Evolutionary conservation across 2,113 vertebrate species (phyloP).

Genomic region (Ochotona curzoniae): DNA sequence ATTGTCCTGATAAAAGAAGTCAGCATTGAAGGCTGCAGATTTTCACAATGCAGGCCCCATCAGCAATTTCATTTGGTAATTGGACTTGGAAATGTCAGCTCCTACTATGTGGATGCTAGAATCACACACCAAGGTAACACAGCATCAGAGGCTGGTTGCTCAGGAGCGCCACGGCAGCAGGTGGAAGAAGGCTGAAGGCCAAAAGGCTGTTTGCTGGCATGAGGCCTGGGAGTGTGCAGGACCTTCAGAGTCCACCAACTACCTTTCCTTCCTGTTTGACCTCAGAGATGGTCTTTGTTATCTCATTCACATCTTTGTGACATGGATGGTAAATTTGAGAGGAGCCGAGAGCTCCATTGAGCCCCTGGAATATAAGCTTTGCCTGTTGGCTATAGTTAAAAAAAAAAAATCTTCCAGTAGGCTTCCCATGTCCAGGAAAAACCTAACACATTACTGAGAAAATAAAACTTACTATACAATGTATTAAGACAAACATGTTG

Average conservation of each 20-base stretch:
- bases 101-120: not conserved
- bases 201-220: not conserved
- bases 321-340: not conserved
- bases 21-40: too few relatives aligned
- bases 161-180: not conserved
- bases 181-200: not conserved
- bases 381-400: not conserved
- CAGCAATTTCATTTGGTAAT: not conserved
- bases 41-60: too few relatives aligned
- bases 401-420: not conserved
- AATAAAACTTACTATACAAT: not conserved
- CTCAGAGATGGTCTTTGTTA: not conserved
- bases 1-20: too few relatives aligned
- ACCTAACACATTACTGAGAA: not conserved
- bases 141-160: not conserved
- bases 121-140: not conserved
- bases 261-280: not conserved
- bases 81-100: not conserved
- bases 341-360: not conserved
- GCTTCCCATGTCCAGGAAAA: not conserved
- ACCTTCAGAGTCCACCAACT: not conserved
- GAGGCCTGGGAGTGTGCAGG: not conserved
- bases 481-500: not conserved
- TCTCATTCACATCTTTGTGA: constrained; percentile 9
- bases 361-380: not conserved